A percentile compares a stretch with the other conserved stretches of the same genome.
These are phyloP conservation scores for Tricholauxania praeusta DNA, from an alignment of 2,888 invertebrate species.

Conservation along the genomic window DNA sequence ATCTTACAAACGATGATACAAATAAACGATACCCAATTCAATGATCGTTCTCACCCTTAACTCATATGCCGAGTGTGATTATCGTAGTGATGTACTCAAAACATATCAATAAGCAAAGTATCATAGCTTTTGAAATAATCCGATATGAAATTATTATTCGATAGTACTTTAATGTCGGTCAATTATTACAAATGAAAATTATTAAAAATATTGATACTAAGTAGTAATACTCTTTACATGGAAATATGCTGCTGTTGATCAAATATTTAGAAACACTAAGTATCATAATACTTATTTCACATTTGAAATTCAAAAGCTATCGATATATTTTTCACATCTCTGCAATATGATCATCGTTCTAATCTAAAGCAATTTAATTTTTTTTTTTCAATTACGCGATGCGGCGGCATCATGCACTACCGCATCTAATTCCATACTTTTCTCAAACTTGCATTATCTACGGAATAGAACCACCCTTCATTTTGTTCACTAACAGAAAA, in stretches of 20 bases:
- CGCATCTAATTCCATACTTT: constrained; percentile 1
- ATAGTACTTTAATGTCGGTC: too few species aligned
- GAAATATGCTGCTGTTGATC: too few species aligned
- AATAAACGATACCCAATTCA: constrained; percentile 10
- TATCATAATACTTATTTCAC: too few species aligned
- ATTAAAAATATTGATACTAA: too few species aligned
- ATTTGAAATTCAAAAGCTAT: too few species aligned
- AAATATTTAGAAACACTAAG: too few species aligned
- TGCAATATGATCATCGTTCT: not conserved
- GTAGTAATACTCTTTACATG: too few species aligned
- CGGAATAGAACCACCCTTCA: not conserved
- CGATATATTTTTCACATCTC: not conserved
- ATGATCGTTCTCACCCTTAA: not conserved
- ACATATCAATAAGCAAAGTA: not conserved
- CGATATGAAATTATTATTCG: too few species aligned
- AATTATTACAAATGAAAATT: too few species aligned
- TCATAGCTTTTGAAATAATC: too few species aligned
- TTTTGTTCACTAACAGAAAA: not conserved
- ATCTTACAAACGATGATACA: constrained; percentile 6
- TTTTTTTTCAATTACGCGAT: constrained; percentile 25
- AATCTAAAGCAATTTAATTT: constrained; percentile 24
- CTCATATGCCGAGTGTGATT: not conserved
- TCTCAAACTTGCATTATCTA: not conserved
- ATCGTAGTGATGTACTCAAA: not conserved
- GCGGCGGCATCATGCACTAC: not conserved